Evolutionary conservation across 2,888 invertebrate genomes (phyloP), one percentile per base, ranked within the genome.

Genomic region (Elaeidobius kamerunicus): DNA sequence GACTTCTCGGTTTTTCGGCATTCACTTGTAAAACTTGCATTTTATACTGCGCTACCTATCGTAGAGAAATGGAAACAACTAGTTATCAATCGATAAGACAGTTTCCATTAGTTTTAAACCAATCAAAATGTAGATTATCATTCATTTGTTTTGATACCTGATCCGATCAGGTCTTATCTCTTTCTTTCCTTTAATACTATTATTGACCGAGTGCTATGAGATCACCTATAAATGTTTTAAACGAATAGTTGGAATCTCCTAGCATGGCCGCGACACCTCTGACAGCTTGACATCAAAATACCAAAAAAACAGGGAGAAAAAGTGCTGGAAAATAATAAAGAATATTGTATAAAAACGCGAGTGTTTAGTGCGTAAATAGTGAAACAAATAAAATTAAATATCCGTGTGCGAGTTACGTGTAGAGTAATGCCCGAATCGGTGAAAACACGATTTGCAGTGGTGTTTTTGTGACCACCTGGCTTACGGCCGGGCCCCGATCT

Each of bases 381-480:
- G 34, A 27, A 28, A 11, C n/a, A 42, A 32, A 40, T 15, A 45
- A 44, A 56, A 41, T 56, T 48, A n/a, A 18, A 35, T 30, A 15
- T 40, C 30, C 27, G 40, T 17, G 15, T 44, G 14, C 42, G 15
- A 38, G 57, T 56, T 54, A 59, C 57, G 60, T 55, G 58, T 52
- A 58, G 15, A 38, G 57, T 56, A 52, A 59, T 58, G 60, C 55
- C 57, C 52, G 58, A 60, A 61, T 59, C 58, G 59, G 59, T 53
- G 46, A 51, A 56, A 58, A 55, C 58, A 54, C 49, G 42, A 40
- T 43, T 43, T 53, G 42, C 57, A 60, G 62, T 63, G 60, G 58
- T 62, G 60, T 63, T 64, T 66, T 62, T 61, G 62, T 69, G 69
- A 70, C 69, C 71, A 71, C 70, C 71, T 71, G 71, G 70, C 67